phyloP scores from a whole-genome alignment of 2,888 invertebrate genomes.

The Andrena haemorrhoa region DNA sequence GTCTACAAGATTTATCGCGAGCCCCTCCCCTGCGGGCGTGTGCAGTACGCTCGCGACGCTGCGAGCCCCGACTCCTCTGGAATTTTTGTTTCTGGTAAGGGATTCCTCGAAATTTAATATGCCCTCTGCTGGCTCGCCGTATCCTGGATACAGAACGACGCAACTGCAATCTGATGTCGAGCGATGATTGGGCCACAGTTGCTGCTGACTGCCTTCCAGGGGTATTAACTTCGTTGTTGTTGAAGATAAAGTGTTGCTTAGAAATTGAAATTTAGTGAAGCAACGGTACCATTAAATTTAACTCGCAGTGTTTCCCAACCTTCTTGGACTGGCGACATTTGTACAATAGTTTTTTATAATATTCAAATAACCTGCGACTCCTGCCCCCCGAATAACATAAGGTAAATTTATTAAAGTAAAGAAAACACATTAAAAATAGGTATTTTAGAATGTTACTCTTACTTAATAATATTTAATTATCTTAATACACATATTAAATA shows the following conservation, averaged over 20 bases:
- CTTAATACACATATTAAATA: too few species aligned
- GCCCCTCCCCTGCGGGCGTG: constrained; percentile 32
- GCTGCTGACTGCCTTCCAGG: not conserved
- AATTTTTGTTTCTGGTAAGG: constrained; percentile 40
- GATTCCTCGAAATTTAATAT: constrained; percentile 45
- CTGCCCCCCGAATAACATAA: too few species aligned
- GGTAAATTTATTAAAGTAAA: too few species aligned
- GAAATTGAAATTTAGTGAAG: too few species aligned
- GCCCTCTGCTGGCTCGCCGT: not conserved
- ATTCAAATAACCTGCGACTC: too few species aligned
- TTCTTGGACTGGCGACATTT: too few species aligned
- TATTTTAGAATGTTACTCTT: too few species aligned
- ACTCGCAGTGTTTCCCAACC: too few species aligned
- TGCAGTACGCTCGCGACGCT: constrained; percentile 27
- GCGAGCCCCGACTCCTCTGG: not conserved
- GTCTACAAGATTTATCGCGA: constrained; percentile 68
- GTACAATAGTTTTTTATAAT: too few species aligned
- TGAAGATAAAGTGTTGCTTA: not conserved
- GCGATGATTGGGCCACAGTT: constrained; percentile 4
- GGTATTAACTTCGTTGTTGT: not conserved
- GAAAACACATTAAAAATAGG: too few species aligned
- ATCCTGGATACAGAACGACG: not conserved
- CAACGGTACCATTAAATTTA: too few species aligned
- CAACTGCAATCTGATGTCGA: not conserved
- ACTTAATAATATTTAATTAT: too few species aligned